A percentile compares a stretch with the other conserved stretches of the same genome.
Conservation (phyloP, 2,797 vertebrate genomes). For the Arnoldichthys spilopterus region DNA sequence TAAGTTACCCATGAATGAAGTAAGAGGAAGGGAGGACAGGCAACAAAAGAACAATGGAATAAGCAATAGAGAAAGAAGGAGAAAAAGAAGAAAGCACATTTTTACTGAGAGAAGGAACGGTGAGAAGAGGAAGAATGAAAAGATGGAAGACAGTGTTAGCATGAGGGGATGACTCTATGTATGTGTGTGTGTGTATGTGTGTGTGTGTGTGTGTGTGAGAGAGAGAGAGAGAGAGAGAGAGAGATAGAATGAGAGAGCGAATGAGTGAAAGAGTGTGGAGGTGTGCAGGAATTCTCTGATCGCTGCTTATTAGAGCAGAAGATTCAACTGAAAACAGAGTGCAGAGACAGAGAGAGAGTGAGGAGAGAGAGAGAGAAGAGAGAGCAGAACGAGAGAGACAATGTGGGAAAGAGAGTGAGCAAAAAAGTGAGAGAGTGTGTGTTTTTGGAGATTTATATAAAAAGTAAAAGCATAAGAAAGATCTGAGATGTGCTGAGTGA, state of each 20-base stretch:
- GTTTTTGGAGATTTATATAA: too few species aligned
- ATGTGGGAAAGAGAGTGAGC: neutral
- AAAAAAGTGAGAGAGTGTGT: too few species aligned
- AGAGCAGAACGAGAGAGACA: neutral
- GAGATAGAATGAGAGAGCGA: neutral
- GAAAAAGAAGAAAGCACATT: too few species aligned
- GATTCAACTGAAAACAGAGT: slow-evolving; percentile 65
- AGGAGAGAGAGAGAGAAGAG: neutral
- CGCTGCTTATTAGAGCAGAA: slow-evolving; percentile 78
- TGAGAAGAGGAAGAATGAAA: too few species aligned
- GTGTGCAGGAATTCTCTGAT: slow-evolving; percentile 25
- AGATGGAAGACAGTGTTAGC: too few species aligned
- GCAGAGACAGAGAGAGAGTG: slow-evolving; percentile 30
- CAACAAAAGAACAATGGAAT: too few species aligned
- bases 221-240: too few species aligned
- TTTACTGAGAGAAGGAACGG: too few species aligned
- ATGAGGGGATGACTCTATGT: slow-evolving; percentile 25
- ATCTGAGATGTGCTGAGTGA: too few species aligned
- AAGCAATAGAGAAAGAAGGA: too few species aligned
- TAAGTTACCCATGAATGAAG: too few species aligned
- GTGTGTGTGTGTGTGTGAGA: slow-evolving; percentile 12
- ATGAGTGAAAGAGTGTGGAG: neutral
- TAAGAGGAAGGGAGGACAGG: too few species aligned
- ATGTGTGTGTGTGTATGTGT: neutral
- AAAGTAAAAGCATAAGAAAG: neutral